Evolutionary conservation across 2,888 invertebrate species (phyloP).

Genomic region (Sesia apiformis): DNA sequence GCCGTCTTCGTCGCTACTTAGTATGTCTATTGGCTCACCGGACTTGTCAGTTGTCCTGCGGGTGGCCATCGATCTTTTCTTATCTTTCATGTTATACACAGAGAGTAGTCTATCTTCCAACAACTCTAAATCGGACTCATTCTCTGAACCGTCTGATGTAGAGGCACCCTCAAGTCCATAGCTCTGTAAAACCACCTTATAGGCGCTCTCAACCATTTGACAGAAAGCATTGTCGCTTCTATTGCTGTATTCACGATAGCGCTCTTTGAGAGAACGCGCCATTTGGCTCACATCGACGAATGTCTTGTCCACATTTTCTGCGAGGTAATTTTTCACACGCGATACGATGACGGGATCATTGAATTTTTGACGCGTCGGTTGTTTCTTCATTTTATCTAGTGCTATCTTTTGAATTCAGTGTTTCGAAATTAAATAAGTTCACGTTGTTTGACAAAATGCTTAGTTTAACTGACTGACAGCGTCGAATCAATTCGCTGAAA

Average conservation of each 20-base stretch:
- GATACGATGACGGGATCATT: constrained; percentile 75
- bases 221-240: constrained; percentile 88
- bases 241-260: constrained; percentile 83
- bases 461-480: constrained; percentile 11
- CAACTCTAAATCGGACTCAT: constrained; percentile 80
- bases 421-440: background rate
- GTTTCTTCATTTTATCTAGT: constrained; percentile 57
- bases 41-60: constrained; percentile 51
- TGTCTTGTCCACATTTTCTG: constrained; percentile 85
- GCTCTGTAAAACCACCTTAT: constrained; percentile 81
- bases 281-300: constrained; percentile 89
- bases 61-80: constrained; percentile 50
- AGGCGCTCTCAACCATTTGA: constrained; percentile 83
- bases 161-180: constrained; percentile 77
- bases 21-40: constrained; percentile 61
- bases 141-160: constrained; percentile 75
- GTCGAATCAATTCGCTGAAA: constrained; percentile 36
- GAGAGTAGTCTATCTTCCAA: constrained; percentile 77
- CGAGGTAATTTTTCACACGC: constrained; percentile 83
- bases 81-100: constrained; percentile 69
- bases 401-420: background rate
- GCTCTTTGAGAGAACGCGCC: constrained; percentile 85
- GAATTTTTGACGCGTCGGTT: constrained; percentile 60
- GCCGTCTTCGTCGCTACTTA: constrained; percentile 60
- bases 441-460: background rate